These are phyloP conservation scores for Gymnorhina tibicen DNA, from an alignment of 2,113 vertebrate genomes.

Conservation along the genomic window DNA sequence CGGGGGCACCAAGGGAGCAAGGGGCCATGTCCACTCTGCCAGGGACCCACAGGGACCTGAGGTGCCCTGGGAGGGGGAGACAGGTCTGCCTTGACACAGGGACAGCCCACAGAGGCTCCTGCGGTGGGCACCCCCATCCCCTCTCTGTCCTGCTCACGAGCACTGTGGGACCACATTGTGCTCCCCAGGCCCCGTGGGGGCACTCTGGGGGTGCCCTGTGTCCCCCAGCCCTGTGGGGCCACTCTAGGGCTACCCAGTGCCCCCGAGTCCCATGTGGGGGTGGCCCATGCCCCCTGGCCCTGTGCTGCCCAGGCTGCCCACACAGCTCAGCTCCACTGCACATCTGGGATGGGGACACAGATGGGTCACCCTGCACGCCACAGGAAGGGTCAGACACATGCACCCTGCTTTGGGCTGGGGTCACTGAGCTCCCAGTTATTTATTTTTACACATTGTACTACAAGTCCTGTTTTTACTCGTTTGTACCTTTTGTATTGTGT, in stretches of 20 bases:
- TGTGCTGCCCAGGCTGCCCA: background rate
- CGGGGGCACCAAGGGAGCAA: background rate
- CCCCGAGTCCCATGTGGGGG: background rate
- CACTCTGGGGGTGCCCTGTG: background rate
- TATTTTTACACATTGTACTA: slow-evolving; percentile 57
- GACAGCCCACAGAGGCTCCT: background rate
- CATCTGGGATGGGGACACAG: background rate
- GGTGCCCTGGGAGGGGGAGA: background rate
- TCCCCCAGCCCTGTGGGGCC: background rate
- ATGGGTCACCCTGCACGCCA: background rate
- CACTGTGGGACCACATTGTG: background rate
- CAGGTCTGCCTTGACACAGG: background rate
- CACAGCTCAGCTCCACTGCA: background rate
- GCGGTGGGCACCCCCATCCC: background rate
- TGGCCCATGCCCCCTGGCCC: background rate
- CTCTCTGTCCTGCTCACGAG: background rate
- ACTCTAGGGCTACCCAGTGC: background rate
- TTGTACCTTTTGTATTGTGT: slow-evolving; percentile 60
- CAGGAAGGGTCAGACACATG: background rate
- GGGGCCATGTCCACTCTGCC: background rate
- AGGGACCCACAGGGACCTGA: background rate
- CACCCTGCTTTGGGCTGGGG: background rate
- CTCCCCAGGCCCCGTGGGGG: background rate
- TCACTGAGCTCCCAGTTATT: slow-evolving; percentile 16
- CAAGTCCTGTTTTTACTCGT: slow-evolving; percentile 35